phyloP scores from a whole-genome alignment of 2,113 vertebrate species.

The Phaethon lepturus region DNA sequence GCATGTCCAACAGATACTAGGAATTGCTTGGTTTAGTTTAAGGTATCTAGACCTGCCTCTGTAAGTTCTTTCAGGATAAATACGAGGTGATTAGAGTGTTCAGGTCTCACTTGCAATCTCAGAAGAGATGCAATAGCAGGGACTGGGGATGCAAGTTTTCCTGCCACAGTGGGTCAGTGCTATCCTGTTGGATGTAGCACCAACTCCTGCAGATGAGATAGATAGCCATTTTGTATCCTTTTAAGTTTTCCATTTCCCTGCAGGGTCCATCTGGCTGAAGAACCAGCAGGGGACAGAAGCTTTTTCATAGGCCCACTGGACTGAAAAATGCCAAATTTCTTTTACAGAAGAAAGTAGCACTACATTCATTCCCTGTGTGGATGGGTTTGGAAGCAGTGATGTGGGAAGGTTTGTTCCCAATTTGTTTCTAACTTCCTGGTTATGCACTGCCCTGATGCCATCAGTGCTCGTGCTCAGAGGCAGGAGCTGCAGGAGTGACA shows the following conservation, averaged over 20 bases:
- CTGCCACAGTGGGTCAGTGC: neutral
- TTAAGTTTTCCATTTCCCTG: neutral
- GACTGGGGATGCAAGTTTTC: neutral
- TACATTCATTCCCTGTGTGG: neutral
- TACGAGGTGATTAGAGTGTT: neutral
- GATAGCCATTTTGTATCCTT: neutral
- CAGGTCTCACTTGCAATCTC: neutral
- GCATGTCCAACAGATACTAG: neutral
- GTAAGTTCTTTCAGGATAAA: neutral
- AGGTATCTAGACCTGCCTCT: neutral
- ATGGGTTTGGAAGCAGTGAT: neutral
- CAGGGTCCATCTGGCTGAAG: neutral
- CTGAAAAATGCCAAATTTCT: neutral
- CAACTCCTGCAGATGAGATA: accelerated
- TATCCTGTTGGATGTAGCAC: neutral
- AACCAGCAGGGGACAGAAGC: neutral
- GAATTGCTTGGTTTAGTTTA: neutral
- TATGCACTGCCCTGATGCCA: neutral
- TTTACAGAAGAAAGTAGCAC: neutral
- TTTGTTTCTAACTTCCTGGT: neutral
- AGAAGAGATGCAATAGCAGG: neutral
- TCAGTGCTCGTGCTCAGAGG: neutral
- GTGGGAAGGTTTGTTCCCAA: neutral
- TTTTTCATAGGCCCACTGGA: neutral
- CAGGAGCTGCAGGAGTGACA: neutral